Evolutionary conservation across 2,888 invertebrate genomes (phyloP).

Genomic region (Deilephila elpenor): DNA sequence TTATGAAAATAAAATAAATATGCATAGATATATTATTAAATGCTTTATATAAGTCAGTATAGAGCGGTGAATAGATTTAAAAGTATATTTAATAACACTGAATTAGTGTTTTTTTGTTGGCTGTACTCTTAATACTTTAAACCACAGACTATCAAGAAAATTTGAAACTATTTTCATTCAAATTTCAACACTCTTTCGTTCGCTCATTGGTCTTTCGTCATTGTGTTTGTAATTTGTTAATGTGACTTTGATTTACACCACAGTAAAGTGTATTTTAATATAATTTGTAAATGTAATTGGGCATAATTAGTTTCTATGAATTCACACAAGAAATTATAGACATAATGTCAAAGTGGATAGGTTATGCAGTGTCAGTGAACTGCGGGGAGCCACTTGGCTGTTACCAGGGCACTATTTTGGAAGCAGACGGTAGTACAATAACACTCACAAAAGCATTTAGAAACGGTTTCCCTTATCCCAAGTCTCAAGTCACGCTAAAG

Average conservation of each 20-base stretch:
- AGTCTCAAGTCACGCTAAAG: conserved; percentile 80
- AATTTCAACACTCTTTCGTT: not conserved
- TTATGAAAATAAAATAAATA: too few species aligned
- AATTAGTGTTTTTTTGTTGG: too few species aligned
- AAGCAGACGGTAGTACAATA: conserved; percentile 88
- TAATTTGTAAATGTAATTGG: not conserved
- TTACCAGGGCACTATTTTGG: conserved; percentile 91
- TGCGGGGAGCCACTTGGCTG: conserved; percentile 91
- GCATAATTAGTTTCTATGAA: not conserved
- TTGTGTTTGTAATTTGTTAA: conserved; percentile 3
- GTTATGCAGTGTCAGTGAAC: conserved; percentile 93
- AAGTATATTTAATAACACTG: too few species aligned
- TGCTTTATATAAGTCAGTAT: too few species aligned
- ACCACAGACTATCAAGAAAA: too few species aligned
- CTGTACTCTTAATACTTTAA: too few species aligned
- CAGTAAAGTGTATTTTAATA: not conserved
- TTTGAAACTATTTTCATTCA: too few species aligned
- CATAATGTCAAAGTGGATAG: conserved; percentile 87
- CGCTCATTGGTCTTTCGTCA: not conserved
- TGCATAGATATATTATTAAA: too few species aligned
- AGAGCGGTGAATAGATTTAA: too few species aligned
- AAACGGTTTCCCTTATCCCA: conserved; percentile 88
- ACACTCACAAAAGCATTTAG: conserved; percentile 92
- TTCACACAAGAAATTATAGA: not conserved
- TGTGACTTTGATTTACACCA: not conserved